phyloP scores from a whole-genome alignment of 2,888 invertebrate species.

The Hesperia comma region DNA sequence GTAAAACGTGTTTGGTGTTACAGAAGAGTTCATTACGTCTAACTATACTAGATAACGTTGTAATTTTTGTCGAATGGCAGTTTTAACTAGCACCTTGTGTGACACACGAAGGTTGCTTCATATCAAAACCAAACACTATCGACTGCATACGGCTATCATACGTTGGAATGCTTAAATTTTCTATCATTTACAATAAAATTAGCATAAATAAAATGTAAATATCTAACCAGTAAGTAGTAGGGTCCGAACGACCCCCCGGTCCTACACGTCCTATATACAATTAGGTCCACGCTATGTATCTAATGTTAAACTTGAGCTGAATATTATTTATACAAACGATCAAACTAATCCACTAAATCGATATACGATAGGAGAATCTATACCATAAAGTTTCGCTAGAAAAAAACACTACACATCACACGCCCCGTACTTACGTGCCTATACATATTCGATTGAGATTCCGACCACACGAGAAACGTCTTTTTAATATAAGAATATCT shows the following conservation, averaged over 20 bases:
- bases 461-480: conserved; percentile 21
- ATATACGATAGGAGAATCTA: conserved; percentile 36
- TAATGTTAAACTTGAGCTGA: conserved; percentile 55
- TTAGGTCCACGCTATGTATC: conserved; percentile 54
- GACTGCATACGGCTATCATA: conserved; percentile 60
- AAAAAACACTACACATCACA: conserved; percentile 32
- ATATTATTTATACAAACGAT: conserved; percentile 41
- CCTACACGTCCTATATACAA: conserved; percentile 52
- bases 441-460: conserved; percentile 24
- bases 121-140: conserved; percentile 50
- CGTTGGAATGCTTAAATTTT: conserved; percentile 69
- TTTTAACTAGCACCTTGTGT: conserved; percentile 61
- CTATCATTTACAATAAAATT: conserved; percentile 58
- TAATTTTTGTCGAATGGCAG: conserved; percentile 57
- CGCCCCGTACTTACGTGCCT: conserved; percentile 27
- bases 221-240: conserved; percentile 40
- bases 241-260: conserved; percentile 5
- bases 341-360: conserved; percentile 39
- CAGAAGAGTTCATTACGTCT: conserved; percentile 50
- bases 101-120: conserved; percentile 50
- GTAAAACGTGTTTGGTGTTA: conserved; percentile 60
- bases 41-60: conserved; percentile 34
- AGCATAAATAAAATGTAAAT: conserved; percentile 49
- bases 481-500: conserved; percentile 24
- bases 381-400: conserved; percentile 27